Conservation (phyloP, 2,888 invertebrate species). For the Folsomia manolachei region DNA sequence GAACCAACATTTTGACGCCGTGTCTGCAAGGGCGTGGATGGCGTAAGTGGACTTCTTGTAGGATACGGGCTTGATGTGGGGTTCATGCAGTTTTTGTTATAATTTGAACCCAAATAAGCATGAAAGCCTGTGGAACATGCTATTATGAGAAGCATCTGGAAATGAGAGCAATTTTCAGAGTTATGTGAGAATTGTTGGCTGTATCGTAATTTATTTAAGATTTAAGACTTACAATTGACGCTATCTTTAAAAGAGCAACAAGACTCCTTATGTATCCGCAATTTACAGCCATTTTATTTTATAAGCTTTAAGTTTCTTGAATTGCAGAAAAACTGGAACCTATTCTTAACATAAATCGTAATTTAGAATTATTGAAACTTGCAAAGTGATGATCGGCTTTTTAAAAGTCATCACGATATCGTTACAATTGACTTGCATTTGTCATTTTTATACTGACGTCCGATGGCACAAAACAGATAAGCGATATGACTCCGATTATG, state of each 20-base stretch:
- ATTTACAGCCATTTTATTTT: conserved; percentile 3
- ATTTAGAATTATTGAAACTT: background rate
- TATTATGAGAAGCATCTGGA: background rate
- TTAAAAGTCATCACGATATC: background rate
- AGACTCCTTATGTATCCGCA: background rate
- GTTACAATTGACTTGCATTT: background rate
- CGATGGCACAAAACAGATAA: no score
- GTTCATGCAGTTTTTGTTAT: conserved; percentile 8
- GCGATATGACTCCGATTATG: no score
- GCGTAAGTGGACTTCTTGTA: no score
- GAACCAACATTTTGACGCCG: no score
- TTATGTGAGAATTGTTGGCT: background rate
- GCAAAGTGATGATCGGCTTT: background rate
- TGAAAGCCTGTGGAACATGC: background rate
- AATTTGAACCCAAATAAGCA: conserved; percentile 4
- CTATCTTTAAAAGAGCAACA: conserved; percentile 5
- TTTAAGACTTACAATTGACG: conserved; percentile 16
- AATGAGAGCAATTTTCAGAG: background rate
- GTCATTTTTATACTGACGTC: background rate
- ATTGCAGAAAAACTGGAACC: background rate
- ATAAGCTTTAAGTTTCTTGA: background rate
- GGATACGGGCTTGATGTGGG: background rate
- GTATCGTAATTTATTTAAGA: no score
- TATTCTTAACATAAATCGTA: background rate
- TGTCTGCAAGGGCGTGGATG: no score